Evolutionary conservation across 2,113 vertebrate genomes (phyloP).

Genomic region (Petroica traversi): DNA sequence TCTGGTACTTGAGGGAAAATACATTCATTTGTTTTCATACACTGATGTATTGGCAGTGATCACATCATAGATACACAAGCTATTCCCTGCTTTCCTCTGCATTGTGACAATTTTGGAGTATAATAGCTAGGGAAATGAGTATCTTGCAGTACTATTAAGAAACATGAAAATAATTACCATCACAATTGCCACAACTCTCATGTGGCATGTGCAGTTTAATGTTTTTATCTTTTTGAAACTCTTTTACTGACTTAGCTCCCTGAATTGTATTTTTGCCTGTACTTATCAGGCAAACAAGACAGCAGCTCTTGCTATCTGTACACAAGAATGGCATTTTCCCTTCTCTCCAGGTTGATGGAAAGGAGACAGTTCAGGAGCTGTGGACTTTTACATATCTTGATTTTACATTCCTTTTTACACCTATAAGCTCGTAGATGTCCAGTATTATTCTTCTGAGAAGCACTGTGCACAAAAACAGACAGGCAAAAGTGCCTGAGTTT

Average conservation of each 20-base stretch:
- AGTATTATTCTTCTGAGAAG: background rate
- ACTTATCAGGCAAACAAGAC: background rate
- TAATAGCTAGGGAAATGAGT: constrained; percentile 3
- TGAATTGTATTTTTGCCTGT: background rate
- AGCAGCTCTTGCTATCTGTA: background rate
- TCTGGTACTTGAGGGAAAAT: background rate
- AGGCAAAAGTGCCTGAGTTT: background rate
- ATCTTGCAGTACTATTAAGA: constrained; percentile 7
- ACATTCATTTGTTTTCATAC: constrained; percentile 6
- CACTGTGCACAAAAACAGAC: rapidly evolving
- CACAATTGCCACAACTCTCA: background rate
- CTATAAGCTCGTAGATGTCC: background rate
- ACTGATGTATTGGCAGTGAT: background rate
- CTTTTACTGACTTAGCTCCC: background rate
- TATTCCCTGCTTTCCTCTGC: background rate
- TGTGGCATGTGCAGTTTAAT: background rate
- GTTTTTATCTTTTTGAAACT: background rate
- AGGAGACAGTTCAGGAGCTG: background rate
- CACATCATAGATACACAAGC: background rate
- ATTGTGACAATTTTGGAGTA: background rate
- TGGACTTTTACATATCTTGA: background rate
- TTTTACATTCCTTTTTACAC: background rate
- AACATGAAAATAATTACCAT: constrained; percentile 5
- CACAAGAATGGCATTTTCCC: background rate
- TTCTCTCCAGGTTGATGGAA: background rate